Evolutionary conservation across 2,888 invertebrate genomes (phyloP).

Genomic region (Drosophila macrospina): DNA sequence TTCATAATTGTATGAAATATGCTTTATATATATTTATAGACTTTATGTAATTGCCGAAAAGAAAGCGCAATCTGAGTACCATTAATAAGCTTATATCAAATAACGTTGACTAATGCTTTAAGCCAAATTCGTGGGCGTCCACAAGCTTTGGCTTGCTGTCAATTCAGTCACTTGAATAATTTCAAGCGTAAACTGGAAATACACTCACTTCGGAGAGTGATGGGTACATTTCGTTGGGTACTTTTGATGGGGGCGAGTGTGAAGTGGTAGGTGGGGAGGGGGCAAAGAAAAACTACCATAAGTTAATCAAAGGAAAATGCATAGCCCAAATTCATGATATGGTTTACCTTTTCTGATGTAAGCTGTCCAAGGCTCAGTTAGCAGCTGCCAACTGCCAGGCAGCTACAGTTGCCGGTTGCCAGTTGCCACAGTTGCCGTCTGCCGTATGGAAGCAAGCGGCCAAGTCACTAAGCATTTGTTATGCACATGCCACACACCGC

Average conservation of each 20-base stretch:
- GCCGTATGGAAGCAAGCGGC: slow-evolving; percentile 40
- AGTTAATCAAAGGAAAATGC: slow-evolving; percentile 60
- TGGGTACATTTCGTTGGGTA: slow-evolving; percentile 34
- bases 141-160: slow-evolving; percentile 1
- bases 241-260: not conserved
- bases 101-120: slow-evolving; percentile 12
- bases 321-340: slow-evolving; percentile 76
- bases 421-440: slow-evolving; percentile 3
- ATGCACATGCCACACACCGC: slow-evolving; percentile 64
- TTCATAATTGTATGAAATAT: not conserved
- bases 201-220: not conserved
- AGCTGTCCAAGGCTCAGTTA: slow-evolving; percentile 60
- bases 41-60: not conserved
- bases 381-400: slow-evolving; percentile 47
- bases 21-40: not conserved
- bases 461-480: slow-evolving; percentile 78
- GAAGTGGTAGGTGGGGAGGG: too few species aligned
- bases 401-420: slow-evolving; percentile 6
- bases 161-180: slow-evolving; percentile 16
- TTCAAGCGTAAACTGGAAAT: slow-evolving; percentile 3
- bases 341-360: slow-evolving; percentile 67
- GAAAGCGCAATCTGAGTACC: not conserved
- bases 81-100: slow-evolving; percentile 21
- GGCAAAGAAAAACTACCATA: slow-evolving; percentile 16
- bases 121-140: slow-evolving; percentile 2